phyloP scores from a whole-genome alignment of 2,113 vertebrate genomes.

The Numenius arquata region DNA sequence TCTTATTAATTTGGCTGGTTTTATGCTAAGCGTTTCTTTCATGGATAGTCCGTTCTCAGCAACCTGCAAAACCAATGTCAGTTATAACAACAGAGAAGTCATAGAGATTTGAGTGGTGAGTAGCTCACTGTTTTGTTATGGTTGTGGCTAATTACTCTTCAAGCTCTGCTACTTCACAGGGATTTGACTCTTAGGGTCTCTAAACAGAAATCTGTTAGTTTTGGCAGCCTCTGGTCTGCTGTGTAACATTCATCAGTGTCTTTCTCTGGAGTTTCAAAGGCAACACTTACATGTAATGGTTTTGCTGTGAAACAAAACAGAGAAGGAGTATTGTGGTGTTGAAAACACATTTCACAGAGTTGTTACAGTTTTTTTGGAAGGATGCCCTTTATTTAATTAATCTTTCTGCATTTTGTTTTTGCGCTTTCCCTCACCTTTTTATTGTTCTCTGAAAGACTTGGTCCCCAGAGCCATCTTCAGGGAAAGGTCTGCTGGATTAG shows the following conservation, averaged over 20 bases:
- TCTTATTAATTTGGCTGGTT: background rate
- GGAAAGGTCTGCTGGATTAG: background rate
- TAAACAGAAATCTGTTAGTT: constrained; percentile 63
- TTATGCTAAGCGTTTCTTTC: background rate
- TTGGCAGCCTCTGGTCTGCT: constrained; percentile 44
- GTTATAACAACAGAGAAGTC: constrained; percentile 20
- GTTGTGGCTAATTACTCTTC: constrained; percentile 49
- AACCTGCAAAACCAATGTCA: background rate
- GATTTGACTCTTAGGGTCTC: constrained; percentile 56
- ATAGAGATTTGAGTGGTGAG: constrained; percentile 43
- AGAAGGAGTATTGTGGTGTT: constrained; percentile 56
- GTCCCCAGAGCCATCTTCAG: background rate
- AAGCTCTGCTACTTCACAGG: constrained; percentile 60
- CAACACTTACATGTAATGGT: constrained; percentile 65
- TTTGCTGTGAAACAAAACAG: constrained; percentile 70
- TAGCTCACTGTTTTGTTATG: constrained; percentile 57
- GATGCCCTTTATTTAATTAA: constrained; percentile 64
- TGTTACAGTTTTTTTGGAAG: constrained; percentile 55
- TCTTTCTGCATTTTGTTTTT: constrained; percentile 53
- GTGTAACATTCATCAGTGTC: constrained; percentile 59
- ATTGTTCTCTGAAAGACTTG: constrained; percentile 14
- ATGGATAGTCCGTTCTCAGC: background rate
- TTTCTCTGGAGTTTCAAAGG: constrained; percentile 65
- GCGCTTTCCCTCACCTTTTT: constrained; percentile 27
- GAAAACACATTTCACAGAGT: constrained; percentile 67